Evolutionary conservation across 2,113 vertebrate genomes (phyloP).

Genomic region (Tor tambroides): DNA sequence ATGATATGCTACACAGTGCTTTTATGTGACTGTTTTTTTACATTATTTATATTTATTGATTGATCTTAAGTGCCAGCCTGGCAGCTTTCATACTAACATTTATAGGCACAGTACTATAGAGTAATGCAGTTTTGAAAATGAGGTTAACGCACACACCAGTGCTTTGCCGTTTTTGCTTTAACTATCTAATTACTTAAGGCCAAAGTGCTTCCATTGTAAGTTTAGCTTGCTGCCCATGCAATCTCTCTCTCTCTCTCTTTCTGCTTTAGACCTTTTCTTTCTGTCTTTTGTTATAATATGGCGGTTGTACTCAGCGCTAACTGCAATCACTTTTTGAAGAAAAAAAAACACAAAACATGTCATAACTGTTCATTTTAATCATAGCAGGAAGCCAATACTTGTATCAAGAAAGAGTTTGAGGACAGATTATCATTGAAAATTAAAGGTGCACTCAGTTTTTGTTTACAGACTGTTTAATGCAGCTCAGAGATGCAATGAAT

Average conservation of each 20-base stretch:
- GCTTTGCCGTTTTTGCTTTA: neutral
- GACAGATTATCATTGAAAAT: neutral
- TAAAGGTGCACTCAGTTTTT: neutral
- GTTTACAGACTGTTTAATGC: neutral
- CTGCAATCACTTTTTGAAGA: neutral
- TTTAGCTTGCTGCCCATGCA: neutral
- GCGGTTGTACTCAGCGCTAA: neutral
- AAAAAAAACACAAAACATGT: neutral
- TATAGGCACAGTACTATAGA: neutral
- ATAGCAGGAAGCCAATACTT: neutral
- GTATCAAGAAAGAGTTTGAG: neutral
- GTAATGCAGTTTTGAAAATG: neutral
- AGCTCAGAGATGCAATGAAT: no score
- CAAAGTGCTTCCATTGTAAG: slow-evolving; percentile 1
- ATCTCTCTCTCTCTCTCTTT: neutral
- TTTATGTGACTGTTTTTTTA: neutral
- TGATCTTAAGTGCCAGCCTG: neutral
- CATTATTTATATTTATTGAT: neutral
- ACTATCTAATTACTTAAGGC: slow-evolving; percentile 18
- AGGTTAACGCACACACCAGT: neutral
- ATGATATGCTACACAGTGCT: neutral
- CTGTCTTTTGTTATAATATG: neutral
- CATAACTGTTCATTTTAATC: neutral
- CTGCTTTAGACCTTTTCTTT: neutral
- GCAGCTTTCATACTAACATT: neutral